phyloP scores from a whole-genome alignment of 2,113 vertebrate genomes.

The Jaculus jaculus region DNA sequence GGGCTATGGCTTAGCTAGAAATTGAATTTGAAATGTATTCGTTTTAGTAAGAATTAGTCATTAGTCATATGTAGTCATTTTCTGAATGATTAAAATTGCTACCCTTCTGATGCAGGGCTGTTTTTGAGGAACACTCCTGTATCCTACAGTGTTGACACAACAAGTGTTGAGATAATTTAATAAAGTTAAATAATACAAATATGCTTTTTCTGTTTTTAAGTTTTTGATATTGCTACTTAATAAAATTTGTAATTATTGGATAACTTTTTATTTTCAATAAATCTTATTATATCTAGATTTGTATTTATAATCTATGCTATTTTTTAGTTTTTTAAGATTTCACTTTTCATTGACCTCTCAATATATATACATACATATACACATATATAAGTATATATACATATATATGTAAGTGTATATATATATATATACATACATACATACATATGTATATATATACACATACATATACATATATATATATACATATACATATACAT shows the following conservation, averaged over 20 bases:
- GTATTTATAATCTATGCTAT: background rate
- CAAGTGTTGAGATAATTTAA: background rate
- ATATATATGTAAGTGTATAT: too few species aligned
- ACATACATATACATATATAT: too few species aligned
- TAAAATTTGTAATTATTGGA: background rate
- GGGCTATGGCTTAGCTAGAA: background rate
- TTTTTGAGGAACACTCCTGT: background rate
- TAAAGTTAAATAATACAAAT: background rate
- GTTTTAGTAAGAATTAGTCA: background rate
- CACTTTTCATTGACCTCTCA: too few species aligned
- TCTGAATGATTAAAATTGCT: background rate
- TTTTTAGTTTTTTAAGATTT: background rate
- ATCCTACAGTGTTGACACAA: background rate
- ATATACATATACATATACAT: too few species aligned
- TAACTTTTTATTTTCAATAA: slow-evolving; percentile 33
- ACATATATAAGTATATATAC: too few species aligned
- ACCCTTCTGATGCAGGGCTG: background rate
- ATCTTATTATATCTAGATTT: background rate
- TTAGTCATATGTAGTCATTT: background rate
- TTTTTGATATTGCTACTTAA: background rate
- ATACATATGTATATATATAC: too few species aligned
- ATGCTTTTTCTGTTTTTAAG: background rate
- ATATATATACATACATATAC: too few species aligned
- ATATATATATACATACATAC: too few species aligned
- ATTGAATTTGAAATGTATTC: background rate